Conservation (phyloP, 92 coral and sea anemone genomes). For the Parazoanthus swiftii region DNA sequence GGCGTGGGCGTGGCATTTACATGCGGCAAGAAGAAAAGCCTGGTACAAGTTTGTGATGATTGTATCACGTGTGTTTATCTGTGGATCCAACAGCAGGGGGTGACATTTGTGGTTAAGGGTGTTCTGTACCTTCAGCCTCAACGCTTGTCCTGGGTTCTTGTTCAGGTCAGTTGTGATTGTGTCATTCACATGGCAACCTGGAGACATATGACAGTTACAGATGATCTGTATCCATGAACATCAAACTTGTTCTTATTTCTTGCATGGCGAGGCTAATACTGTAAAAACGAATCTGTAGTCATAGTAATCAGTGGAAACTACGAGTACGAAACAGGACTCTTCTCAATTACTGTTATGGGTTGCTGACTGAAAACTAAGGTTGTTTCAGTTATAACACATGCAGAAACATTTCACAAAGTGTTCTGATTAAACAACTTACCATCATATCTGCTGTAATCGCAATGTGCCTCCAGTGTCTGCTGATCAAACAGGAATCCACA, state of each 20-base stretch:
- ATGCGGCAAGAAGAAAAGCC: constrained; percentile 66
- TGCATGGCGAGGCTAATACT: no score
- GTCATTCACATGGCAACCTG: constrained; percentile 35
- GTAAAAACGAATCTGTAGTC: no score
- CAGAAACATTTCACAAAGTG: no score
- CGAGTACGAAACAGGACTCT: no score
- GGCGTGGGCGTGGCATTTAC: constrained; percentile 62
- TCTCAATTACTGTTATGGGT: no score
- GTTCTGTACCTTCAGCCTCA: constrained; percentile 47
- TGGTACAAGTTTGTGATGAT: constrained; percentile 72
- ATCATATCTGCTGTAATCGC: constrained; percentile 61
- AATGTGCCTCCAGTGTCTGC: constrained; percentile 61
- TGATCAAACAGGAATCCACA: constrained; percentile 74
- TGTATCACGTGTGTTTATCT: constrained; percentile 59
- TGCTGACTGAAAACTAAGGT: no score
- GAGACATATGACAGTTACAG: no score
- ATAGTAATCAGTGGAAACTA: no score
- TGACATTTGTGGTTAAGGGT: constrained; percentile 72
- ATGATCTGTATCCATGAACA: no score
- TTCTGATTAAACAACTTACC: constrained; percentile 41
- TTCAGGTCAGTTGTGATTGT: constrained; percentile 36
- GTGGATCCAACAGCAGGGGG: constrained; percentile 72
- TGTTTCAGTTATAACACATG: no score
- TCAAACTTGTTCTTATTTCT: no score
- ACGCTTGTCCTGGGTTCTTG: constrained; percentile 54